phyloP scores from a whole-genome alignment of 2,797 vertebrate species.

The Diplodus sargus region DNA sequence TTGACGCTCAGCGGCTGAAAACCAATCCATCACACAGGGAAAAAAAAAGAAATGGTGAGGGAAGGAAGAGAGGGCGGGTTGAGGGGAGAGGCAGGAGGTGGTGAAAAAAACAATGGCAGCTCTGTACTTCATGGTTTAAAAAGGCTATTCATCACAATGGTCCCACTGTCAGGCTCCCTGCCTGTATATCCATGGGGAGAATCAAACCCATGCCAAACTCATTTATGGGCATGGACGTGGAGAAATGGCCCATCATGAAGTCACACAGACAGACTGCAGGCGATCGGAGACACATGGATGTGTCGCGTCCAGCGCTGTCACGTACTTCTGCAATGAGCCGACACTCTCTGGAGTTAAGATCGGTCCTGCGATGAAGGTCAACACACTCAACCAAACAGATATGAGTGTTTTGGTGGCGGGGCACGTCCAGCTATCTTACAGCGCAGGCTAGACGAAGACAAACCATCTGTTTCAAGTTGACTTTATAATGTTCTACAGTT shows the following conservation, averaged over 20 bases:
- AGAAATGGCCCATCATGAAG: slow-evolving; percentile 80
- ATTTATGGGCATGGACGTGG: slow-evolving; percentile 69
- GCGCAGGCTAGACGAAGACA: too few relatives aligned
- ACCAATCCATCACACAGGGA: slow-evolving; percentile 77
- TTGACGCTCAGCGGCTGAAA: slow-evolving; percentile 78
- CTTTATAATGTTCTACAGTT: too few relatives aligned
- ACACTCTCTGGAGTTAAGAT: background rate
- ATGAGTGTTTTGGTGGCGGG: too few relatives aligned
- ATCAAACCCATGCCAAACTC: slow-evolving; percentile 78
- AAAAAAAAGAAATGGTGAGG: slow-evolving; percentile 40
- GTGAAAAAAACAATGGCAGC: slow-evolving; percentile 70
- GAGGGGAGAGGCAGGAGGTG: slow-evolving; percentile 42
- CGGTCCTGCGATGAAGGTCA: background rate
- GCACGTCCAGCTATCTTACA: too few relatives aligned
- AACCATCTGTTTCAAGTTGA: too few relatives aligned
- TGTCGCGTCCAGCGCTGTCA: slow-evolving; percentile 1
- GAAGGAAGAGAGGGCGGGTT: slow-evolving; percentile 28
- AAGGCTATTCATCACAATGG: slow-evolving; percentile 86
- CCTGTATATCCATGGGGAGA: slow-evolving; percentile 76
- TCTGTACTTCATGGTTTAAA: slow-evolving; percentile 84
- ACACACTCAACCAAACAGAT: too few relatives aligned
- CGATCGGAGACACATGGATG: slow-evolving; percentile 14
- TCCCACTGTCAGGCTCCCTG: slow-evolving; percentile 81
- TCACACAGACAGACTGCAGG: slow-evolving; percentile 53
- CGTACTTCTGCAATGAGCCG: slow-evolving; percentile 7